Evolutionary conservation across 2,113 vertebrate species (phyloP), one percentile per base, ranked within the genome.

Genomic region (Mobula hypostoma): DNA sequence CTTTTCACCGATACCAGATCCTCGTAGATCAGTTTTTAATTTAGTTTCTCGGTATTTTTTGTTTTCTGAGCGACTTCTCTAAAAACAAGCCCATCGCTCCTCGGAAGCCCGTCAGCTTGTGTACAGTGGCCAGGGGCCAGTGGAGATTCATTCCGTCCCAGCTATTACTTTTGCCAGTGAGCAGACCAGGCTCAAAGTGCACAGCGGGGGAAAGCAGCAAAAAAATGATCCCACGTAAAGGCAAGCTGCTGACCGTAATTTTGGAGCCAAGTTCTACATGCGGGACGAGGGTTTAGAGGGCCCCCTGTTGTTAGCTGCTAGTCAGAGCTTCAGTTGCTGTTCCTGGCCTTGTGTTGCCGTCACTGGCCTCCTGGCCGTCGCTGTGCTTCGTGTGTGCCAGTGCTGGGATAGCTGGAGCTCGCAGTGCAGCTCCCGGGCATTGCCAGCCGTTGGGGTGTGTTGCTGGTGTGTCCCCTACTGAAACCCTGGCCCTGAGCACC

Each of bases 401-500:
- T 90, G 6, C n/a, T 29, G 61, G 32, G 85, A 32, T 24, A 48
- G 72, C 24, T 7, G 9, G 93, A 94, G 76, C 36, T 4, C 68
- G 48, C 68, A 29, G 15, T 68, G 0, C 19, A 5, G 77, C 77
- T 79, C 24, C 0, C 3, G 78, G 32, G 32, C 15, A n/a, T 79
- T 14, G 27, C 83, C 83, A 63, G 83, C 56, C 29, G 56, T 5
- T 63, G 83, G 15, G 79, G 48, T 56, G 83, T 87, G 85, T 68
- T 90, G 85, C 7, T n/a, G 27, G 58, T 32, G 58, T 15, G 29
- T 8, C 61, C 29, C 58, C 85, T 90, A 2, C 85, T 90, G 85
- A 90, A 90, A 90, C 85, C 85, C 61, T 66, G 85, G 85, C 85
- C 85, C 85, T 90, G 85, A 90, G 85, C 85, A 19, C 85, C 85